Percentiles rank a stretch among this genome's conserved stretches.
These are phyloP conservation scores for Proteles cristata DNA, from an alignment of 2,113 vertebrate species.

Conservation along the genomic window DNA sequence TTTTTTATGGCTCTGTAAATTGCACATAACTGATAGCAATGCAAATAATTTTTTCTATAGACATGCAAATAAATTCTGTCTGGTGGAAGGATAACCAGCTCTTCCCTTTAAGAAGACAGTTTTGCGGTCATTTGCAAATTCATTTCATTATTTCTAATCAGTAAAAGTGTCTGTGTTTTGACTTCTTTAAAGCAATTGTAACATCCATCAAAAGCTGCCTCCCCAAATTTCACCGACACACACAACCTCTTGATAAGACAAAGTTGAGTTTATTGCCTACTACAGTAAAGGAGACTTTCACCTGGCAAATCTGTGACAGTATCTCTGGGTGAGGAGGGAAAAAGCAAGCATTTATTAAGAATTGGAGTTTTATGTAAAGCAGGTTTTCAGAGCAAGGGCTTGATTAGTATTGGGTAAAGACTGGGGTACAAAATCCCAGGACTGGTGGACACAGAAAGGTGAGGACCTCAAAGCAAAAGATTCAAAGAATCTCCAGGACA, in stretches of 20 bases:
- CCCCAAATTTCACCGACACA: background rate
- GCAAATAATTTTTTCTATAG: constrained; percentile 15
- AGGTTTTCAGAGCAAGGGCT: background rate
- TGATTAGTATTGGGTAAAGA: background rate
- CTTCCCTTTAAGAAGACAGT: background rate
- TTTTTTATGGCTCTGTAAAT: background rate
- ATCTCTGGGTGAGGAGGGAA: background rate
- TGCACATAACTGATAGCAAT: background rate
- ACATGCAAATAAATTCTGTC: constrained; percentile 44
- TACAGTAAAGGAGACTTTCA: background rate
- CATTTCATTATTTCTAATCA: background rate
- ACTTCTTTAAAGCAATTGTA: background rate
- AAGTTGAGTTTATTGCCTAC: background rate
- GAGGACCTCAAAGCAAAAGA: background rate
- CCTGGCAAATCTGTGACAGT: background rate
- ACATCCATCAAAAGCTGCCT: background rate
- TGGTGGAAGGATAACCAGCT: background rate
- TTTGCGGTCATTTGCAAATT: constrained; percentile 15
- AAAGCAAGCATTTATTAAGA: background rate
- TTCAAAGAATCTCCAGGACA: background rate
- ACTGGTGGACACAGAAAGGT: background rate
- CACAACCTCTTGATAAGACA: background rate
- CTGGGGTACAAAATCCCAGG: background rate
- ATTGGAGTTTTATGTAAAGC: background rate
- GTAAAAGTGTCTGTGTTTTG: background rate